Evolutionary conservation across 37 sponge, comb jelly and placozoan species (phyloP).

Genomic region (Beroe forskalii): DNA sequence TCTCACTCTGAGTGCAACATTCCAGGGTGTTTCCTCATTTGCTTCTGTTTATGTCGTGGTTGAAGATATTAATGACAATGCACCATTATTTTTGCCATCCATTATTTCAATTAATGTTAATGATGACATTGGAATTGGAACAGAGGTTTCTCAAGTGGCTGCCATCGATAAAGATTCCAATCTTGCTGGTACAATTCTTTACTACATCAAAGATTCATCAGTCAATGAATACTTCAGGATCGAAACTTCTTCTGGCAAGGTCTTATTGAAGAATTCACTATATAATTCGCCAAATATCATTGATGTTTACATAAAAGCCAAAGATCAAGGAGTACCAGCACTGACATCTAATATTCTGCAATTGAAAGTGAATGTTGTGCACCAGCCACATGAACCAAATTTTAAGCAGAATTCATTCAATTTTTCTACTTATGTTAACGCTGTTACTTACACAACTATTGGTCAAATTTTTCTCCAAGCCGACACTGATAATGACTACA

Average conservation of each 20-base stretch:
- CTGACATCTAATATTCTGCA: background rate
- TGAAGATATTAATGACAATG: slow-evolving; percentile 39
- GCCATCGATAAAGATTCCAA: background rate
- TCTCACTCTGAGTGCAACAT: slow-evolving; percentile 35
- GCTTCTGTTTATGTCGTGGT: background rate
- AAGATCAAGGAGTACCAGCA: slow-evolving; percentile 8
- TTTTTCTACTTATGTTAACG: slow-evolving; percentile 2
- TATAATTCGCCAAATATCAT: background rate
- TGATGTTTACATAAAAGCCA: background rate
- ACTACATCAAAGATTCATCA: slow-evolving; percentile 13
- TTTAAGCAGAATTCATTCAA: background rate
- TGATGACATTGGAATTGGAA: background rate
- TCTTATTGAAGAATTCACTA: background rate
- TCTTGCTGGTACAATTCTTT: background rate
- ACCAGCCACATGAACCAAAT: background rate
- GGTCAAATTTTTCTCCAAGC: background rate
- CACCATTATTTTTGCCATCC: slow-evolving; percentile 8
- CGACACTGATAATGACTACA: slow-evolving; percentile 11
- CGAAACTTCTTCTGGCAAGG: background rate
- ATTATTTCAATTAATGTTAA: background rate
- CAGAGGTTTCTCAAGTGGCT: background rate
- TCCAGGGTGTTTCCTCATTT: background rate
- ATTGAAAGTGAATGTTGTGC: background rate
- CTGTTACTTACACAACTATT: background rate
- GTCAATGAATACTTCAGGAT: slow-evolving; percentile 1